Conservation (phyloP, 2,888 invertebrate species). For the Acrocyrtus sp. region DNA sequence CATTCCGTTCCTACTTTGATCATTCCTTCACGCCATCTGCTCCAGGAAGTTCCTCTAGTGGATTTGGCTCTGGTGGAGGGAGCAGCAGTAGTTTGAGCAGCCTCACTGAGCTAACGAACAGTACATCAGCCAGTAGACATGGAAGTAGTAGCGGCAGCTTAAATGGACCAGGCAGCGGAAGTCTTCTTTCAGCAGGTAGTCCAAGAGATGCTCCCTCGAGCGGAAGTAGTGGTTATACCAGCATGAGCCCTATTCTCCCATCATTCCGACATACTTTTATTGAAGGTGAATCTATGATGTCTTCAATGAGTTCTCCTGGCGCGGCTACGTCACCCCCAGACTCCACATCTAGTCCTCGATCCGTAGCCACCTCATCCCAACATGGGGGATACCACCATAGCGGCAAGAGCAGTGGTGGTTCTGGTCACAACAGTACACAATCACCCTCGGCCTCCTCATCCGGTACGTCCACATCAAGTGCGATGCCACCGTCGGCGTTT, state of each 20-base stretch:
- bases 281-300: conserved; percentile 59
- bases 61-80: conserved; percentile 30
- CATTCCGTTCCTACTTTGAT: conserved; percentile 58
- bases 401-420: conserved; percentile 19
- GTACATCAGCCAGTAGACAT: conserved; percentile 34
- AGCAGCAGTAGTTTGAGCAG: conserved; percentile 47
- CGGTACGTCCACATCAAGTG: conserved; percentile 31
- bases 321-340: conserved; percentile 75
- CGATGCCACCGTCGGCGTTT: conserved; percentile 45
- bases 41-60: conserved; percentile 15
- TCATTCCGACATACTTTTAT: conserved; percentile 63
- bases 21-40: conserved; percentile 42
- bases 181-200: conserved; percentile 46
- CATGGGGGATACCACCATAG: conserved; percentile 15
- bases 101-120: conserved; percentile 53
- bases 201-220: conserved; percentile 49
- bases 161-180: conserved; percentile 29
- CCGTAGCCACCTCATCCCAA: conserved; percentile 29
- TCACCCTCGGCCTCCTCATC: conserved; percentile 35
- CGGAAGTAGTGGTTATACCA: conserved; percentile 52
- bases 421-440: conserved; percentile 12
- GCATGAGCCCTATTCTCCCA: conserved; percentile 62
- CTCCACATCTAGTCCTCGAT: conserved; percentile 65
- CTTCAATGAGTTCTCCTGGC: conserved; percentile 54
- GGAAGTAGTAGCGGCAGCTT: conserved; percentile 21